phyloP scores from a whole-genome alignment of 2,113 vertebrate genomes.

The Thryonomys swinderianus region DNA sequence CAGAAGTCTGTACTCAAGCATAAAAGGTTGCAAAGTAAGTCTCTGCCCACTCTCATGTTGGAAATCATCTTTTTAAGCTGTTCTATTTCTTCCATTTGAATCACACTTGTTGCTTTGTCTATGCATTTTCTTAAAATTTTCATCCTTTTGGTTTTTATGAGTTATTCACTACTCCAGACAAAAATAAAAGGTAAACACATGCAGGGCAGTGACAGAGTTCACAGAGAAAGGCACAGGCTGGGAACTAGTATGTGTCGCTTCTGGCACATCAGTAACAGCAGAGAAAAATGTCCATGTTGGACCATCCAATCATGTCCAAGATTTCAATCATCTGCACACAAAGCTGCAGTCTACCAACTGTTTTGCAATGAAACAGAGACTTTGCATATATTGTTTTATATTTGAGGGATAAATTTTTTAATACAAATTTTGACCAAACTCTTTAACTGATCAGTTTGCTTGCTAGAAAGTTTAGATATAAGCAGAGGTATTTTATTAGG shows the following conservation, averaged over 20 bases:
- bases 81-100: not conserved
- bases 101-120: not conserved
- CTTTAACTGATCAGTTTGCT: not conserved
- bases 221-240: not conserved
- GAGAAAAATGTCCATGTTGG: not conserved
- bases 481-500: not conserved
- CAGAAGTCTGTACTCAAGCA: not conserved
- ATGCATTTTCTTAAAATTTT: not conserved
- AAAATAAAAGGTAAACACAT: not conserved
- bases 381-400: not conserved
- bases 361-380: not conserved
- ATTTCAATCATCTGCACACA: not conserved
- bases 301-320: not conserved
- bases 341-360: not conserved
- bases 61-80: not conserved
- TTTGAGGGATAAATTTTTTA: not conserved
- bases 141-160: not conserved
- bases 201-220: no score
- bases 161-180: not conserved
- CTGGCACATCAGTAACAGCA: not conserved
- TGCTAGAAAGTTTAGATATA: not conserved
- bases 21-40: no score
- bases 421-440: not conserved
- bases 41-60: not conserved
- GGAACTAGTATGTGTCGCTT: fast-evolving